These are phyloP conservation scores for Alectura lathami DNA, from an alignment of 2,113 vertebrate species.

Conservation along the genomic window DNA sequence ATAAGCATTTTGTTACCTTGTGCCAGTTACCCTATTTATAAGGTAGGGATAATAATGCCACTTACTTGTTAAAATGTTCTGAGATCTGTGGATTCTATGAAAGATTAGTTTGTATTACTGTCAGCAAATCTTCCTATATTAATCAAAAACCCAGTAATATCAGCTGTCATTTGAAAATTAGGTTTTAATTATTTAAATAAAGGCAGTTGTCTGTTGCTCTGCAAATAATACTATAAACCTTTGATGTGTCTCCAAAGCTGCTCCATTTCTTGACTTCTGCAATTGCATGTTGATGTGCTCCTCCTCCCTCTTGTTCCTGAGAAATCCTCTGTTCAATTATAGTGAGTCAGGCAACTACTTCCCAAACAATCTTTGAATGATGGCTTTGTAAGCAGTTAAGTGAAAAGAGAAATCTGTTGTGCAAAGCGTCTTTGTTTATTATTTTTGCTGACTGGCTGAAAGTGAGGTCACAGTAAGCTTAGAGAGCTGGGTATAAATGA, in stretches of 20 bases:
- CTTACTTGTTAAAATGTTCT: background rate
- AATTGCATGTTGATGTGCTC: background rate
- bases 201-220: background rate
- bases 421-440: slow-evolving; percentile 22
- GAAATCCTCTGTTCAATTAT: background rate
- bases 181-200: background rate
- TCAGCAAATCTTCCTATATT: background rate
- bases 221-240: background rate
- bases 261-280: background rate
- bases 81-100: background rate
- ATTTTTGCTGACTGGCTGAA: slow-evolving; percentile 10
- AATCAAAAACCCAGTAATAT: background rate
- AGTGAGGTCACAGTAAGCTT: background rate
- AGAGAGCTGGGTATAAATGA: background rate
- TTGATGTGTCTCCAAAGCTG: background rate
- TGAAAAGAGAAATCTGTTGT: background rate
- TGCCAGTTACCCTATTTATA: background rate
- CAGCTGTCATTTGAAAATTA: background rate
- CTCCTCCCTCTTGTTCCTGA: background rate
- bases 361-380: background rate
- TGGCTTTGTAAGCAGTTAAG: background rate
- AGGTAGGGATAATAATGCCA: background rate
- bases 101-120: background rate
- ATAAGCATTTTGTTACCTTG: background rate
- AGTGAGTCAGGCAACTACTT: background rate